These are phyloP conservation scores for Pipistrellus nathusii DNA, from an alignment of 2,797 vertebrate genomes.

Conservation along the genomic window DNA sequence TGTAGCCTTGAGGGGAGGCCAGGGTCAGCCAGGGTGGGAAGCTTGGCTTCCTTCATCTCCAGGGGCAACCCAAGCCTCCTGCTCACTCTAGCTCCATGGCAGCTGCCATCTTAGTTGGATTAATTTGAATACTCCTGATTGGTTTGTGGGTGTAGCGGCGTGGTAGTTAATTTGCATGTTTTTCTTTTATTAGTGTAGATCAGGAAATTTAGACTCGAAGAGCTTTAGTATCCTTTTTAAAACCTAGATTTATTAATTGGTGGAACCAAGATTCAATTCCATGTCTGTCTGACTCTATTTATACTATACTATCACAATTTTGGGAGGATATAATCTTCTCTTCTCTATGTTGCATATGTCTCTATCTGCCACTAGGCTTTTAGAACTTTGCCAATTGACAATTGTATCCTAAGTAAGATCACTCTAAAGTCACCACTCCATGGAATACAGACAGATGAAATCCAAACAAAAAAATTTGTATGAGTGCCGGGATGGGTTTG, in stretches of 20 bases:
- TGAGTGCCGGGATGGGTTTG: no score
- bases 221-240: background rate
- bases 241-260: background rate
- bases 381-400: background rate
- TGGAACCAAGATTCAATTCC: background rate
- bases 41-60: no score
- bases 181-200: background rate
- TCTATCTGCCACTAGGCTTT: background rate
- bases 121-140: no score
- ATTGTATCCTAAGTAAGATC: background rate
- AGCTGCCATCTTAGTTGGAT: no score
- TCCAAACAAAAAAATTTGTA: background rate
- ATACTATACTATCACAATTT: background rate
- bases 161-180: no score
- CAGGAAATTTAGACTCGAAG: background rate
- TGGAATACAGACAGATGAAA: background rate
- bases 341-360: background rate
- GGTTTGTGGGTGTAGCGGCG: no score
- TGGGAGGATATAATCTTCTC: background rate
- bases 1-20: no score
- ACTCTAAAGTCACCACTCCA: background rate
- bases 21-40: no score
- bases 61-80: no score
- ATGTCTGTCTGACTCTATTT: background rate
- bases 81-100: no score